Conservation (phyloP, 2,113 vertebrate genomes). For the Suncus etruscus region DNA sequence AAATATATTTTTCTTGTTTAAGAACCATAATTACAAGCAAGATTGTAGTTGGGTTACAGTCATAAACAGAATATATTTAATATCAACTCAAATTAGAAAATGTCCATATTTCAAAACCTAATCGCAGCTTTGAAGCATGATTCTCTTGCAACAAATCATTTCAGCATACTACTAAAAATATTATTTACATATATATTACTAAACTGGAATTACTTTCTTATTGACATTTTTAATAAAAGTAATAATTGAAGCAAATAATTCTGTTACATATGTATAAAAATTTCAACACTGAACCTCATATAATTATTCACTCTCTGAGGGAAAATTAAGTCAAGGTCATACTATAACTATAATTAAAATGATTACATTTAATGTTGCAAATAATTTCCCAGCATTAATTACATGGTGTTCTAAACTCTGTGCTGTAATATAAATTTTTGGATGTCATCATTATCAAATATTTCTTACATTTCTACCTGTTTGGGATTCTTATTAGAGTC, state of each 20-base stretch:
- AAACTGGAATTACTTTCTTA: not conserved
- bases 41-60: too few species aligned
- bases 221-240: not conserved
- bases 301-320: not conserved
- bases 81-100: not conserved
- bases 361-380: not conserved
- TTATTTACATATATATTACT: not conserved
- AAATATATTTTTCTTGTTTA: too few species aligned
- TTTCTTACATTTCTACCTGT: not conserved
- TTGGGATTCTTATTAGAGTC: constrained; percentile 13
- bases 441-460: not conserved
- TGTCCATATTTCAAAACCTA: not conserved
- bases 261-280: not conserved
- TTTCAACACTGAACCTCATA: not conserved
- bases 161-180: not conserved
- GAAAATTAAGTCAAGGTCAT: constrained; percentile 4
- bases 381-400: not conserved
- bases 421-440: not conserved
- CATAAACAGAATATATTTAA: not conserved
- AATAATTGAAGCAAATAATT: not conserved
- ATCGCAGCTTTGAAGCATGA: not conserved
- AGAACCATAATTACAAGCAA: too few species aligned
- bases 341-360: not conserved
- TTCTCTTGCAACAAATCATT: not conserved
- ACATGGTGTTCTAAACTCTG: not conserved